Percentiles rank a stretch among this genome's conserved stretches.
Evolutionary conservation across 2,113 vertebrate genomes (phyloP).

Genomic region (Stercorarius parasiticus): DNA sequence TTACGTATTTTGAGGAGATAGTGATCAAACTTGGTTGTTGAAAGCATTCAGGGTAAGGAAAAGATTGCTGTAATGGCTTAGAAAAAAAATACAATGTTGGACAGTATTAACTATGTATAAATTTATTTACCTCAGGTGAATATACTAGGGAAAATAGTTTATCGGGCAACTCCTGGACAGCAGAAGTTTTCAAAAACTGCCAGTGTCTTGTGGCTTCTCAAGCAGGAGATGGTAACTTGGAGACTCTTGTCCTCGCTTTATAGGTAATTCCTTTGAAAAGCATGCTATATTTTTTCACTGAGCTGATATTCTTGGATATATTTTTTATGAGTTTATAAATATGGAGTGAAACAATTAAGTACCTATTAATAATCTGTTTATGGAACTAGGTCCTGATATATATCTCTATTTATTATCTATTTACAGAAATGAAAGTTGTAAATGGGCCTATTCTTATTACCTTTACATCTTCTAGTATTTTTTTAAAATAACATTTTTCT

Average conservation of each 20-base stretch:
- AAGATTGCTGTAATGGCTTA: not conserved
- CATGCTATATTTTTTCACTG: not conserved
- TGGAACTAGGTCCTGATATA: not conserved
- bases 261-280: slow-evolving; percentile 75
- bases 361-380: not conserved
- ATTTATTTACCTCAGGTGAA: slow-evolving; percentile 78
- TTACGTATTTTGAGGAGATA: not conserved
- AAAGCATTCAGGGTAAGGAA: not conserved
- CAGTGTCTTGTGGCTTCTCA: slow-evolving; percentile 93
- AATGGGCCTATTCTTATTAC: not conserved
- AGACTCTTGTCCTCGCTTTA: slow-evolving; percentile 91
- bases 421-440: not conserved
- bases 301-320: not conserved
- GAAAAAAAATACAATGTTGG: not conserved
- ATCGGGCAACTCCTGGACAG: slow-evolving; percentile 86
- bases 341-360: not conserved
- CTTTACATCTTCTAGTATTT: not conserved
- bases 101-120: not conserved
- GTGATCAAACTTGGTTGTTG: not conserved
- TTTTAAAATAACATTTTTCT: not conserved
- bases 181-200: slow-evolving; percentile 93
- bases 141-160: slow-evolving; percentile 87
- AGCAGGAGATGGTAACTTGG: slow-evolving; percentile 95
- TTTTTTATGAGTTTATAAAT: not conserved
- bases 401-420: not conserved